Evolutionary conservation across 2,888 invertebrate species (phyloP).

Genomic region (Xylophagus ater): DNA sequence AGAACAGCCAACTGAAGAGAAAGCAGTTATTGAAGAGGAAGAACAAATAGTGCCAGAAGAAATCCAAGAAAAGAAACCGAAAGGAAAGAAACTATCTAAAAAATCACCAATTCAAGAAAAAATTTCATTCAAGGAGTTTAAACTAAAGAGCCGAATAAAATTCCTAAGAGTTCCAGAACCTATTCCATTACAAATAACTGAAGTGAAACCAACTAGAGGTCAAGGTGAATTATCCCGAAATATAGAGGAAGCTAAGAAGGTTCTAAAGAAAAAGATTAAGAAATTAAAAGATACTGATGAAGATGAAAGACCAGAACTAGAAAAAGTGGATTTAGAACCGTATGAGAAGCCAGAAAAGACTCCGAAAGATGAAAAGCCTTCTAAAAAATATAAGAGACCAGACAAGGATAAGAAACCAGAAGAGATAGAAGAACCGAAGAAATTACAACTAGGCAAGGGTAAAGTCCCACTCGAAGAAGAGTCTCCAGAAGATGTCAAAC

Average conservation of each 20-base stretch:
- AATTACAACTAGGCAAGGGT: too few species aligned
- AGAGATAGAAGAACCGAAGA: too few species aligned
- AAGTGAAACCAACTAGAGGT: conserved; percentile 45
- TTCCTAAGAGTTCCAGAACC: conserved; percentile 50
- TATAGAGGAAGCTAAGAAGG: conserved; percentile 53
- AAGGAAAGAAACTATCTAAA: conserved; percentile 32
- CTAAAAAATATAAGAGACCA: too few species aligned
- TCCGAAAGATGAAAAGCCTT: too few species aligned
- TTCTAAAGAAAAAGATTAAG: conserved; percentile 48
- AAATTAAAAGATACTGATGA: conserved; percentile 46
- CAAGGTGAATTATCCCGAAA: conserved; percentile 57
- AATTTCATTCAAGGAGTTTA: conserved; percentile 53
- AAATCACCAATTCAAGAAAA: conserved; percentile 39
- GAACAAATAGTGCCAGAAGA: conserved; percentile 18
- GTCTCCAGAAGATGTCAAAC: too few species aligned
- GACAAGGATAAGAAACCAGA: too few species aligned
- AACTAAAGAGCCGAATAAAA: conserved; percentile 59
- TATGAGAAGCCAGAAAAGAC: conserved; percentile 25
- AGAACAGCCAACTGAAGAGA: conserved; percentile 29
- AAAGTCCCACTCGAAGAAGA: too few species aligned
- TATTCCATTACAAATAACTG: conserved; percentile 39
- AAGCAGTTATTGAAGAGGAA: conserved; percentile 32
- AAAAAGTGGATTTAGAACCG: conserved; percentile 18
- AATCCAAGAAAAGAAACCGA: conserved; percentile 15
- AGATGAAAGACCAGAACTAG: conserved; percentile 40